Conservation (phyloP, 2,888 invertebrate genomes). For the Rhagonycha fulva region DNA sequence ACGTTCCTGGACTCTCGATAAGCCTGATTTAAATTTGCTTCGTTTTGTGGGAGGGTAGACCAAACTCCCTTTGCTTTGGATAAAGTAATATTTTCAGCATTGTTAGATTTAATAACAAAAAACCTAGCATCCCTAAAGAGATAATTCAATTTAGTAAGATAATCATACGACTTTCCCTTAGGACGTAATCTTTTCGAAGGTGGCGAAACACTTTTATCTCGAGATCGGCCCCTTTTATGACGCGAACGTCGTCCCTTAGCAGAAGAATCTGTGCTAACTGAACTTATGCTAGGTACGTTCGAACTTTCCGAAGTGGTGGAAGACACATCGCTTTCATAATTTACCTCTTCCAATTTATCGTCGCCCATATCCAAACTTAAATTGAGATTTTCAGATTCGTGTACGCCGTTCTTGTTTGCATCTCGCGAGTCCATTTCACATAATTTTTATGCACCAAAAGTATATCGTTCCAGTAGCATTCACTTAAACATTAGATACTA, state of each 20-base stretch:
- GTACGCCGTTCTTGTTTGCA: constrained; percentile 51
- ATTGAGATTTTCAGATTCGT: constrained; percentile 53
- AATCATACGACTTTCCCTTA: constrained; percentile 76
- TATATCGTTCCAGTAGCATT: constrained; percentile 13
- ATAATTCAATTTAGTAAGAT: constrained; percentile 88
- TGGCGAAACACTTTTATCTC: constrained; percentile 50
- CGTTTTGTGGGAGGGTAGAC: constrained; percentile 97
- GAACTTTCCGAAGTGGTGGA: constrained; percentile 76
- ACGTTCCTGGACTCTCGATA: constrained; percentile 93
- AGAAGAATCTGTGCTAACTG: constrained; percentile 74
- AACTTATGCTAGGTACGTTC: constrained; percentile 77
- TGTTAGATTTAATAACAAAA: constrained; percentile 97
- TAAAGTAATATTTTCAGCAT: constrained; percentile 92
- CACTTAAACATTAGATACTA: neutral
- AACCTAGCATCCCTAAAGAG: constrained; percentile 92
- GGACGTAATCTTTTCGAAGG: constrained; percentile 50
- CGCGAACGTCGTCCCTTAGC: constrained; percentile 60
- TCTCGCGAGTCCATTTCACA: constrained; percentile 51
- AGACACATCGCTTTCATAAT: constrained; percentile 89
- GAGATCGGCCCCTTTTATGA: constrained; percentile 60
- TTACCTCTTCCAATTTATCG: constrained; percentile 77
- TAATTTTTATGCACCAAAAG: constrained; percentile 17
- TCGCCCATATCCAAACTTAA: constrained; percentile 70
- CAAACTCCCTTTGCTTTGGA: constrained; percentile 96
- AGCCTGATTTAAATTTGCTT: constrained; percentile 93